Evolutionary conservation across 2,797 vertebrate genomes (phyloP).

Genomic region (Parauchenoglanis ngamensis): DNA sequence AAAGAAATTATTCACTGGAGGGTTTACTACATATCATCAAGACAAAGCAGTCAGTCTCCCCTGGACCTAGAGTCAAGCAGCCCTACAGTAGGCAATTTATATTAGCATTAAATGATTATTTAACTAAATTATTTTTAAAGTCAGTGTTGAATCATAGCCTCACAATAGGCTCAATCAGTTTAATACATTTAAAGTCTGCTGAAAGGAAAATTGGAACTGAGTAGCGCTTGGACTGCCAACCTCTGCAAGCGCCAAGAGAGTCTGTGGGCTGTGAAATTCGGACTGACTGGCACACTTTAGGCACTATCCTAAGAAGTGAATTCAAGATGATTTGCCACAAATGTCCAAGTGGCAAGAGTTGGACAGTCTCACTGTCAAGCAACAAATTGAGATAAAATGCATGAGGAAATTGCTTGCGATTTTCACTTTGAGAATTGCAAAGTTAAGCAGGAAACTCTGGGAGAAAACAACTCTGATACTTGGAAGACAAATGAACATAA

Average conservation of each 20-base stretch:
- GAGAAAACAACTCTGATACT: not conserved
- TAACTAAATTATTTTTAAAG: conserved; percentile 37
- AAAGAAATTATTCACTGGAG: conserved; percentile 43
- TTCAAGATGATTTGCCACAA: conserved; percentile 36
- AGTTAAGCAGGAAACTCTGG: conserved; percentile 36
- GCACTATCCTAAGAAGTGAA: conserved; percentile 35
- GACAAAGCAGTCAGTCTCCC: conserved; percentile 41
- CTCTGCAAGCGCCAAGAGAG: conserved; percentile 24
- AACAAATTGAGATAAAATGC: conserved; percentile 48
- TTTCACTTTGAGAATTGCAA: conserved; percentile 28
- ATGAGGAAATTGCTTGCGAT: conserved; percentile 18
- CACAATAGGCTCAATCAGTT: conserved; percentile 39
- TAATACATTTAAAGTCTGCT: conserved; percentile 46
- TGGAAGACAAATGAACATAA: conserved; percentile 43
- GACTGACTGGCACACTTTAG: conserved; percentile 40
- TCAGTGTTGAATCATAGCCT: conserved; percentile 36
- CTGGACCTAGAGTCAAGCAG: not conserved
- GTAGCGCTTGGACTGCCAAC: conserved; percentile 17
- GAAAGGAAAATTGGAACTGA: conserved; percentile 41
- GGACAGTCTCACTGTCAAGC: conserved; percentile 41
- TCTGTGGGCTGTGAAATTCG: conserved; percentile 37
- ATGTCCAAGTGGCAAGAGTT: conserved; percentile 26
- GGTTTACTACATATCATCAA: conserved; percentile 45
- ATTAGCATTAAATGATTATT: conserved; percentile 26
- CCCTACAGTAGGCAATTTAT: conserved; percentile 20